Evolutionary conservation across 2,113 vertebrate genomes (phyloP).

Genomic region (Onychorhynchus coronatus): DNA sequence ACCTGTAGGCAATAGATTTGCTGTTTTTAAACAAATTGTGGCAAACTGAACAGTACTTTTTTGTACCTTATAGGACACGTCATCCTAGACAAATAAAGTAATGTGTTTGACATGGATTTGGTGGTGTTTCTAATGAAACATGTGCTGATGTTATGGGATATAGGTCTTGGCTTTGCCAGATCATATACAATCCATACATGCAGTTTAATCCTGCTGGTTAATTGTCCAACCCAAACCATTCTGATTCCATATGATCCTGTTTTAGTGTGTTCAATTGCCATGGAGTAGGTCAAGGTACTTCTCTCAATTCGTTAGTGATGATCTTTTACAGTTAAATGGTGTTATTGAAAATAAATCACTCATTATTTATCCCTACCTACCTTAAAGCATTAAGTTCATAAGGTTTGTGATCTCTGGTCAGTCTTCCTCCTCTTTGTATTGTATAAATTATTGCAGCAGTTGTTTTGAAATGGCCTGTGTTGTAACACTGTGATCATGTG

Average conservation of each 20-base stretch:
- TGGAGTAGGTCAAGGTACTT: conserved; percentile 10
- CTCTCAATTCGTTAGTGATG: conserved; percentile 31
- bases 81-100: conserved; percentile 91
- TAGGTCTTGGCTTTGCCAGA: conserved; percentile 49
- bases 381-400: background rate
- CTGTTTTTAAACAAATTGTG: conserved; percentile 93
- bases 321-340: conserved; percentile 27
- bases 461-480: background rate
- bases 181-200: background rate
- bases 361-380: background rate
- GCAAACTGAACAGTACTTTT: conserved; percentile 84
- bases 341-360: conserved; percentile 34
- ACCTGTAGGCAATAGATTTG: conserved; percentile 79
- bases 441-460: background rate
- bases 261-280: background rate
- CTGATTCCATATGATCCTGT: background rate
- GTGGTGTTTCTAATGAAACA: conserved; percentile 79
- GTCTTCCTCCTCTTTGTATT: background rate
- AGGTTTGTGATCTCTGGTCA: background rate
- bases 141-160: background rate
- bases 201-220: background rate
- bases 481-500: background rate
- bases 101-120: conserved; percentile 84
- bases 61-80: conserved; percentile 92
- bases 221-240: background rate